phyloP scores from a whole-genome alignment of 2,888 invertebrate genomes.

The Sisyra terminalis region DNA sequence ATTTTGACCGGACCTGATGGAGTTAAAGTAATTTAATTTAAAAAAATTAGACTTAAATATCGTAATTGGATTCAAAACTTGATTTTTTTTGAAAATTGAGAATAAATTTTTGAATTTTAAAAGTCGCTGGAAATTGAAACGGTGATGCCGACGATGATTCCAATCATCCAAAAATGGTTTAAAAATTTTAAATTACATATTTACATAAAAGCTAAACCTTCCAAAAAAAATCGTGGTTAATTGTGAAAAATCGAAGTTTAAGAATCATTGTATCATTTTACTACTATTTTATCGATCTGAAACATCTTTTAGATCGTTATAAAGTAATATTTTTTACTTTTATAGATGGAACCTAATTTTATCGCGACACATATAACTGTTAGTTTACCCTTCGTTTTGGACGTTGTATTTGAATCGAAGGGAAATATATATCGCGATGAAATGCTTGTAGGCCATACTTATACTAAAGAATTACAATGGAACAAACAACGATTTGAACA shows the following conservation, averaged over 20 bases:
- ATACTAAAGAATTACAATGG: constrained; percentile 42
- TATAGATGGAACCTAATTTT: constrained; percentile 48
- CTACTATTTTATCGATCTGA: too few relatives aligned
- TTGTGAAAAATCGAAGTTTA: too few relatives aligned
- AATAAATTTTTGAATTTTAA: too few relatives aligned
- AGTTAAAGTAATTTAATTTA: constrained; percentile 21
- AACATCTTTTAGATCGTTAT: too few relatives aligned
- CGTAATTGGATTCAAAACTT: constrained; percentile 2
- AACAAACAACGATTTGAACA: constrained; percentile 48
- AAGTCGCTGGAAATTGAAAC: too few relatives aligned
- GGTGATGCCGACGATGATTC: too few relatives aligned
- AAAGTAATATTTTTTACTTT: constrained; percentile 10
- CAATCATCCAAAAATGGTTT: too few relatives aligned
- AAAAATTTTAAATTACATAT: too few relatives aligned
- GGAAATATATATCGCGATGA: constrained; percentile 38
- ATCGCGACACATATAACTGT: constrained; percentile 62
- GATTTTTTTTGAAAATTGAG: too few relatives aligned
- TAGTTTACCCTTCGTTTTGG: constrained; percentile 64
- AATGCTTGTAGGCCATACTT: constrained; percentile 42
- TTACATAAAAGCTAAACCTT: too few relatives aligned
- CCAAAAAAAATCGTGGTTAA: too few relatives aligned
- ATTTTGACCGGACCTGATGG: constrained; percentile 27
- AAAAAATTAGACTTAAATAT: constrained; percentile 6
- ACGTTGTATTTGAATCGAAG: constrained; percentile 68
- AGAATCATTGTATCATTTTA: too few relatives aligned